These are phyloP conservation scores for Tetanocera ferruginea DNA, from an alignment of 2,888 invertebrate genomes.

Conservation along the genomic window DNA sequence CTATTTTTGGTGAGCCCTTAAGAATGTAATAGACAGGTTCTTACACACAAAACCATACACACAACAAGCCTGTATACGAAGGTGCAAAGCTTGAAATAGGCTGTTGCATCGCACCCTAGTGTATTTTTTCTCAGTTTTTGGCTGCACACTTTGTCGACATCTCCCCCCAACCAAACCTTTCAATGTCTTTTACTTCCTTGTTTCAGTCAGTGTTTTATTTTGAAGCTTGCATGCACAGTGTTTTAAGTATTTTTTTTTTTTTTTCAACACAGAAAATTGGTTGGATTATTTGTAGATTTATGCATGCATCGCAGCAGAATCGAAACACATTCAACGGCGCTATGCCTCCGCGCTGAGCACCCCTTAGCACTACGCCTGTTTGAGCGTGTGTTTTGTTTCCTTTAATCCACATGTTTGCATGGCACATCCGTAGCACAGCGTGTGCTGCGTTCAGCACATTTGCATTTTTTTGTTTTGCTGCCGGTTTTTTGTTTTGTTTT, in stretches of 20 bases:
- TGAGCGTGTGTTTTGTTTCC: not conserved
- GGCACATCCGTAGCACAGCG: not conserved
- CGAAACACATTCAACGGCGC: not conserved
- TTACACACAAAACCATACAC: too few species aligned
- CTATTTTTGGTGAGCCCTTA: too few species aligned
- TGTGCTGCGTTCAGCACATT: conserved; percentile 2
- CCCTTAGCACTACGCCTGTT: not conserved
- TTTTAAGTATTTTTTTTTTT: not conserved
- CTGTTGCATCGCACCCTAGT: too few species aligned
- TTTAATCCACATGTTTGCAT: not conserved
- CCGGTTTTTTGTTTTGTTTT: not conserved
- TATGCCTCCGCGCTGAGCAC: not conserved
- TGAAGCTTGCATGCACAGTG: not conserved
- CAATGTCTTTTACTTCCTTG: too few species aligned
- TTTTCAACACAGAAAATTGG: conserved; percentile 7
- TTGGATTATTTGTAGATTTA: conserved; percentile 27
- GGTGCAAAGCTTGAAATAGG: too few species aligned
- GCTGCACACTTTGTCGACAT: too few species aligned
- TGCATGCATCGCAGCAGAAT: conserved; percentile 4
- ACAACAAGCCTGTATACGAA: too few species aligned
- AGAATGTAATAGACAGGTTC: too few species aligned
- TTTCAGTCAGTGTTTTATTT: not conserved
- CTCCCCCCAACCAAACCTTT: too few species aligned
- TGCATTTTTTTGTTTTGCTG: not conserved
- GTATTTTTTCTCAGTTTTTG: too few species aligned